These are phyloP conservation scores for Potamilus streckersoni DNA, from an alignment of 1,140 invertebrate species.

Conservation along the genomic window DNA sequence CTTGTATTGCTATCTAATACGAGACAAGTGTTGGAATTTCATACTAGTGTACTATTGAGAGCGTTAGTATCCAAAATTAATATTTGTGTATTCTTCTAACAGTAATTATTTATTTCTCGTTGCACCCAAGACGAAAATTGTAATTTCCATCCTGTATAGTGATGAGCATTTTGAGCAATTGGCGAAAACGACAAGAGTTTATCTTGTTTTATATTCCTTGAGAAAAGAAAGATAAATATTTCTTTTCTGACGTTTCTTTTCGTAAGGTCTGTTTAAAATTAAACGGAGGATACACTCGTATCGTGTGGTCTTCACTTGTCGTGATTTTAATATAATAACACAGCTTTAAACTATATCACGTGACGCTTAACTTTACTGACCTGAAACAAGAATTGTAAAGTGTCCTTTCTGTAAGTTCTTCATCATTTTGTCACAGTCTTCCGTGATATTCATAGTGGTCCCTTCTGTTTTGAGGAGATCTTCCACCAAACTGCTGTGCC, in stretches of 20 bases:
- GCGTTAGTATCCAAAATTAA: too few relatives aligned
- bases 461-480: constrained; percentile 32
- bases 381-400: constrained; percentile 39
- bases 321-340: background rate
- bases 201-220: too few relatives aligned
- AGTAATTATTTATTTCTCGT: too few relatives aligned
- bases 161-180: too few relatives aligned
- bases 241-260: background rate
- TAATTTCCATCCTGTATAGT: too few relatives aligned
- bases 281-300: background rate
- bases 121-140: too few relatives aligned
- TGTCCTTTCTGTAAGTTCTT: constrained; percentile 15
- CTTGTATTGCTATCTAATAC: too few relatives aligned
- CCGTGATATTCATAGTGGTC: constrained; percentile 14
- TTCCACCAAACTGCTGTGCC: constrained; percentile 27
- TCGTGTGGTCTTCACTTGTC: too few relatives aligned
- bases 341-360: background rate
- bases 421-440: constrained; percentile 24
- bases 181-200: too few relatives aligned
- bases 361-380: constrained; percentile 12
- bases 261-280: background rate
- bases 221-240: background rate
- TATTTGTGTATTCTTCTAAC: too few relatives aligned
- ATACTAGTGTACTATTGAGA: too few relatives aligned
- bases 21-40: too few relatives aligned